phyloP scores from a whole-genome alignment of 2,113 vertebrate species.

The Rhea pennata region DNA sequence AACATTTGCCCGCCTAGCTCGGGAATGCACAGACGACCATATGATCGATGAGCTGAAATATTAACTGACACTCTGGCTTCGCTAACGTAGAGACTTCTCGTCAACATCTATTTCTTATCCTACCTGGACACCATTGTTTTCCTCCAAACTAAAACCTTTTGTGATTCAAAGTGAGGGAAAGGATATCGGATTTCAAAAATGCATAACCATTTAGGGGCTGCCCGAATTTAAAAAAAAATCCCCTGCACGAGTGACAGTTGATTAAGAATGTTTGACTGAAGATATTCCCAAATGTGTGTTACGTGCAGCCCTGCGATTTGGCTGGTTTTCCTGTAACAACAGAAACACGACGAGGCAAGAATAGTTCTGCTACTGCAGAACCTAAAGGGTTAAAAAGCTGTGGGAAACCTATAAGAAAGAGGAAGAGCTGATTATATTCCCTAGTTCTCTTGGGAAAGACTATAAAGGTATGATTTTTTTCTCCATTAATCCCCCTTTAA shows the following conservation, averaged over 20 bases:
- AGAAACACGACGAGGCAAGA: rapidly evolving
- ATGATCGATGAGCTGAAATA: not conserved
- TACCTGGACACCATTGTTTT: not conserved
- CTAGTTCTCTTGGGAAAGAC: not conserved
- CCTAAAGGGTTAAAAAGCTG: slow-evolving; percentile 42
- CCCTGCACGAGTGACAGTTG: not conserved
- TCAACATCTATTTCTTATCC: not conserved
- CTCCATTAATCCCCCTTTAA: not conserved
- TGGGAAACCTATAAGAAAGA: slow-evolving; percentile 38
- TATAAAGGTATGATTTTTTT: not conserved
- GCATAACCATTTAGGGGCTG: not conserved
- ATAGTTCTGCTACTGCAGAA: not conserved
- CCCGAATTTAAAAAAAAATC: not conserved
- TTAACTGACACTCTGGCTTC: not conserved
- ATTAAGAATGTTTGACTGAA: not conserved
- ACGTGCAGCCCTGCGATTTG: not conserved
- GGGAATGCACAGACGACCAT: not conserved
- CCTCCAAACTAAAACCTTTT: slow-evolving; percentile 20
- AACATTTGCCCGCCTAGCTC: not conserved
- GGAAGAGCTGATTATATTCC: slow-evolving; percentile 60
- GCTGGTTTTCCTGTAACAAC: not conserved
- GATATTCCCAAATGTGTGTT: not conserved
- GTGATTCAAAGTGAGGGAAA: slow-evolving; percentile 27
- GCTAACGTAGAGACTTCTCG: not conserved
- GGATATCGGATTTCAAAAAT: not conserved